A percentile compares a stretch with the other conserved stretches of the same genome.
phyloP scores from a whole-genome alignment of 2,888 invertebrate genomes.

The Eucriotettix oculatus region DNA sequence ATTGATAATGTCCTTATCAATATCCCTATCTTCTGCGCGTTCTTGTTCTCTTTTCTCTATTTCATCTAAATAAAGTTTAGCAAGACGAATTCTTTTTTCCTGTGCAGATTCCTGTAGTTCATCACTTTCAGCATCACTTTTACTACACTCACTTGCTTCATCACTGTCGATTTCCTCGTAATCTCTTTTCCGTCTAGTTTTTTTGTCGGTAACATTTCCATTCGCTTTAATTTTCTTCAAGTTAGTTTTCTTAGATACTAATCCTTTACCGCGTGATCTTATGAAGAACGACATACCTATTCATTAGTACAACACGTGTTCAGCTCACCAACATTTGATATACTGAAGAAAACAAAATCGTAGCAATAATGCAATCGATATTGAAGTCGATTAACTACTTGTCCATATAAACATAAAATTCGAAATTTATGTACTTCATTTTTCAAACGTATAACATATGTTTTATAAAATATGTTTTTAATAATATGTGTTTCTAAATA shows the following conservation, averaged over 20 bases:
- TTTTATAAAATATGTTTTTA: too few species aligned
- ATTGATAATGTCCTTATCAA: slow-evolving; percentile 48
- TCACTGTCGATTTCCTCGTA: slow-evolving; percentile 25
- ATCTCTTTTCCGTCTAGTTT: background rate
- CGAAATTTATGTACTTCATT: too few species aligned
- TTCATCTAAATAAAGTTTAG: slow-evolving; percentile 77
- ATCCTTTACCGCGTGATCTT: background rate
- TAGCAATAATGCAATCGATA: too few species aligned
- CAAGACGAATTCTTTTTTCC: slow-evolving; percentile 75
- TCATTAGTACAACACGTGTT: background rate
- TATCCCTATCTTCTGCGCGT: slow-evolving; percentile 43
- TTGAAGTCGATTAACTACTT: too few species aligned
- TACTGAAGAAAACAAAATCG: too few species aligned
- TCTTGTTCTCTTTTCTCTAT: slow-evolving; percentile 66
- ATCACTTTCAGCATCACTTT: slow-evolving; percentile 15
- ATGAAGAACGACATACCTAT: slow-evolving; percentile 9
- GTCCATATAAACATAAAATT: too few species aligned
- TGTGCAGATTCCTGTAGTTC: slow-evolving; percentile 55
- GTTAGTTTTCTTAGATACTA: background rate
- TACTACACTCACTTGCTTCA: slow-evolving; percentile 36
- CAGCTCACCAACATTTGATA: background rate
- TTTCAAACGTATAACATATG: too few species aligned
- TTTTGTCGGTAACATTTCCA: background rate
- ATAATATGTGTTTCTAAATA: too few species aligned
- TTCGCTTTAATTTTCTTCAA: background rate